Conservation (phyloP, 2,888 invertebrate species). For the Eudemis profundana region DNA sequence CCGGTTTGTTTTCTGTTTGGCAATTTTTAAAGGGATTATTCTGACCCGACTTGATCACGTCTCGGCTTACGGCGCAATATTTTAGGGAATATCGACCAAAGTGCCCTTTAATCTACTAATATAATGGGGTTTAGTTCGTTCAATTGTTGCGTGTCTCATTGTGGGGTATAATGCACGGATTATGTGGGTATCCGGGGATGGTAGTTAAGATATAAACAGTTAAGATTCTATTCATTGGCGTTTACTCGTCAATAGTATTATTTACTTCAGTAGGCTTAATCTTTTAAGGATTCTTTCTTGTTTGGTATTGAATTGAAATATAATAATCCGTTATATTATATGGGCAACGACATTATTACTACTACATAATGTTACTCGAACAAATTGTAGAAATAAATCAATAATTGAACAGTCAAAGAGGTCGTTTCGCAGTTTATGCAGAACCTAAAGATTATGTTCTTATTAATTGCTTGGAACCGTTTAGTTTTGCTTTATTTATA, state of each 20-base stretch:
- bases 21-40: conserved; percentile 84
- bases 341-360: too few species aligned
- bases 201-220: conserved; percentile 49
- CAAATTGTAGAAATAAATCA: too few species aligned
- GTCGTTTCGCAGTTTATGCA: too few species aligned
- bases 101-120: conserved; percentile 84
- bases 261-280: conserved; percentile 6
- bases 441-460: too few species aligned
- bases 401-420: too few species aligned
- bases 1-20: conserved; percentile 82
- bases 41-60: conserved; percentile 76
- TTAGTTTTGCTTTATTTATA: too few species aligned
- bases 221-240: conserved; percentile 32
- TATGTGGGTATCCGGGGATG: conserved; percentile 50
- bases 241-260: conserved; percentile 19
- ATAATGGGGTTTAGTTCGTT: conserved; percentile 68
- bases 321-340: too few species aligned
- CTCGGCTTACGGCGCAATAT: conserved; percentile 82
- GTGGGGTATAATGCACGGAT: conserved; percentile 53
- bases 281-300: conserved; percentile 2
- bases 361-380: too few species aligned
- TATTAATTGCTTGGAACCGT: too few species aligned
- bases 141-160: conserved; percentile 46
- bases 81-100: conserved; percentile 84
- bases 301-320: too few species aligned